Evolutionary conservation across 2,113 vertebrate genomes (phyloP), one percentile per base, ranked within the genome.

Genomic region (Apistogramma diplotaenia): DNA sequence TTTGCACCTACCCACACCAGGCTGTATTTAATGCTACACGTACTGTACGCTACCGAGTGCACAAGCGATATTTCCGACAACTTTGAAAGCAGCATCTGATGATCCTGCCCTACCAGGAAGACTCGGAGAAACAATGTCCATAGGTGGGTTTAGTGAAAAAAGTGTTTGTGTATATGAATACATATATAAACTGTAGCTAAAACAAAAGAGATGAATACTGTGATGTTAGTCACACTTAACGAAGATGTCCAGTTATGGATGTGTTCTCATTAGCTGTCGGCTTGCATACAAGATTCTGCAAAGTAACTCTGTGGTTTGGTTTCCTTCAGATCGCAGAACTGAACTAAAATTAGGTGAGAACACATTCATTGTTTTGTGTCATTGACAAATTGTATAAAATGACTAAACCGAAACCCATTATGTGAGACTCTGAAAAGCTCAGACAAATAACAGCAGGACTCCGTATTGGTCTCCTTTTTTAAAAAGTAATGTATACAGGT

Each of bases 91-190:
- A 81, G 8, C 91, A 62, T 29, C 2, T 4, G 4, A 0, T 1
- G n/a, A 2, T n/a, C 4, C 80, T 55, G 40, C 71, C 86, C 79
- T 3, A 75, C 59, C 83, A 79, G 88, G 89, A 92, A 89, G 77
- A 61, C 1, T 3, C 40, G 1, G 1, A 8, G 1, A 33, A 1
- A 2, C 19, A 8, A 7, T 18, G 19, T n/a, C 27, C 2, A 60
- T 76, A 11, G 8, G 74, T 60, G 11, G 4, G 40, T 72, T 80
- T 12, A 12, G 16, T 33, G 33, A 19, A 25, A 57, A 71, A n/a
- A n/a, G n/a, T n/a, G n/a, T n/a, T n/a, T n/a, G n/a, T n/a, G n/a
- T n/a, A n/a, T n/a, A n/a, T n/a, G n/a, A n/a, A n/a, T n/a, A n/a
- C n/a, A n/a, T 33, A 7, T 0, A 23, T 74, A 3, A 10, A 6